A percentile compares a stretch with the other conserved stretches of the same genome.
phyloP scores from a whole-genome alignment of 2,888 invertebrate species.

The Scaptomyza reducta region DNA sequence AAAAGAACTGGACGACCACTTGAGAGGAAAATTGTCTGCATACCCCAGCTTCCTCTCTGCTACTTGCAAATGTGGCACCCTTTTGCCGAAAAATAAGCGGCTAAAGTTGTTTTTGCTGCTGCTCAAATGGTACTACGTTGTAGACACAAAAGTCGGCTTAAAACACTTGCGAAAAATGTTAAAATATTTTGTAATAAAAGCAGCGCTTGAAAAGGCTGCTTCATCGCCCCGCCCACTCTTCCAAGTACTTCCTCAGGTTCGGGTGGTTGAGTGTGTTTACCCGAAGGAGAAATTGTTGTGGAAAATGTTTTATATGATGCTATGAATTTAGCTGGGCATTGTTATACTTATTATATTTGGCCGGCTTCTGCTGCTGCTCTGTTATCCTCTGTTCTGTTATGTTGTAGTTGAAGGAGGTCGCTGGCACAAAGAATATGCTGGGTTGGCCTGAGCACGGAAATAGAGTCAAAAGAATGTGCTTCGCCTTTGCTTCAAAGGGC shows the following conservation, averaged over 20 bases:
- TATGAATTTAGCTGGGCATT: conserved; percentile 70
- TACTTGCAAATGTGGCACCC: conserved; percentile 42
- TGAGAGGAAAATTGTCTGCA: conserved; percentile 21
- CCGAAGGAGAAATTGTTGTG: conserved; percentile 66
- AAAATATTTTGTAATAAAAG: conserved; percentile 76
- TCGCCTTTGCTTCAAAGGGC: conserved; percentile 71
- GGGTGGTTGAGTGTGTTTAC: not conserved
- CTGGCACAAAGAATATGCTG: conserved; percentile 50
- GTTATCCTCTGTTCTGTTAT: conserved; percentile 14
- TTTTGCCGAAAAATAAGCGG: conserved; percentile 52
- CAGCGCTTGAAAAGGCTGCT: conserved; percentile 64
- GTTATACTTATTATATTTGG: conserved; percentile 48
- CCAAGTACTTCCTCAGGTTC: conserved; percentile 30
- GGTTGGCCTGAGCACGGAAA: conserved; percentile 48
- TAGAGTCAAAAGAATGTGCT: conserved; percentile 75
- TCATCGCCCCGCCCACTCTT: not conserved
- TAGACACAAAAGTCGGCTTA: conserved; percentile 79
- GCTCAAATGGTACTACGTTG: conserved; percentile 72
- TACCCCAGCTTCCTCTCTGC: conserved; percentile 2
- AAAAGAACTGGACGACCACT: conserved; percentile 63
- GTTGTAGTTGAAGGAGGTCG: conserved; percentile 21
- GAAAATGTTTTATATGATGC: conserved; percentile 78
- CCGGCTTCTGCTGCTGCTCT: conserved; percentile 15
- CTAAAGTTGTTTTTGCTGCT: conserved; percentile 44
- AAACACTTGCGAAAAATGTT: conserved; percentile 80